These are phyloP conservation scores for Gobiocypris rarus DNA, from an alignment of 2,113 vertebrate genomes.

Conservation along the genomic window DNA sequence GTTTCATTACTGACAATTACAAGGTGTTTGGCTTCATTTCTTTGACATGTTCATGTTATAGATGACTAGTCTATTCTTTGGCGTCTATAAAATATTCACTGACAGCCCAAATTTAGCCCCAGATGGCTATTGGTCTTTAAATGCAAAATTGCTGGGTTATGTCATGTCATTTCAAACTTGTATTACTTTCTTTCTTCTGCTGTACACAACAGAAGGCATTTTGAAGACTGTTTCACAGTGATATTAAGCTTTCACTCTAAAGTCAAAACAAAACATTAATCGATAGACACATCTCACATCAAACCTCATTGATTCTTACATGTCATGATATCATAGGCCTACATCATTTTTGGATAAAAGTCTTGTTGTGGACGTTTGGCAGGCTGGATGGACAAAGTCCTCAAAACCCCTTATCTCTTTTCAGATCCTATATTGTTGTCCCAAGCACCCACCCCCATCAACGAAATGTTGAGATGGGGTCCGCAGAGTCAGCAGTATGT, in stretches of 20 bases:
- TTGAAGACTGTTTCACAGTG: not conserved
- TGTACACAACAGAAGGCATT: not conserved
- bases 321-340: not conserved
- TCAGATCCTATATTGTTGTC: not conserved
- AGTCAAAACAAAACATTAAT: not conserved
- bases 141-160: not conserved
- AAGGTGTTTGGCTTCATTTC: too few species aligned
- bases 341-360: not conserved
- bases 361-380: not conserved
- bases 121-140: too few species aligned
- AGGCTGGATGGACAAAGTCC: not conserved
- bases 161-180: not conserved
- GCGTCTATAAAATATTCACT: too few species aligned
- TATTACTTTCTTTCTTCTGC: not conserved
- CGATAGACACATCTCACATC: not conserved
- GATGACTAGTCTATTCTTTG: too few species aligned
- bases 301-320: not conserved
- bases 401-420: not conserved
- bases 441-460: not conserved
- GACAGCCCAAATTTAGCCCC: too few species aligned
- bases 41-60: too few species aligned
- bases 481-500: conserved; percentile 15
- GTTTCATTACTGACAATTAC: too few species aligned
- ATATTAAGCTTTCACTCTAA: too few species aligned
- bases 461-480: not conserved